These are phyloP conservation scores for Pangasius krempfi DNA, from an alignment of 2,797 vertebrate species.

Conservation along the genomic window DNA sequence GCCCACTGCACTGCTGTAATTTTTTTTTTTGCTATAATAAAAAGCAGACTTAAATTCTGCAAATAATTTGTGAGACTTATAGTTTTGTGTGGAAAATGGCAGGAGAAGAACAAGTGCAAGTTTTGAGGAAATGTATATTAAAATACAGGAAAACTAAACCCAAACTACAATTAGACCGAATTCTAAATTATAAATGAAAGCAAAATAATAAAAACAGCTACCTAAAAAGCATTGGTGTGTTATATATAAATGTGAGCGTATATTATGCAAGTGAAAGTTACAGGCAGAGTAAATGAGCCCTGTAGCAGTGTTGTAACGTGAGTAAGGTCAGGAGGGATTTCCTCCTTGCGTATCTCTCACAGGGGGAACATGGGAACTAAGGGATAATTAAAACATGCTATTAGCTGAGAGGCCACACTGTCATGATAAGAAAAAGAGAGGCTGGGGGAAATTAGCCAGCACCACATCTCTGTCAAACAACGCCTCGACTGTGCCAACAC, in stretches of 20 bases:
- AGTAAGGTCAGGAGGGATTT: conserved; percentile 57
- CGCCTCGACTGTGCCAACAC: conserved; percentile 51
- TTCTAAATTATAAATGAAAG: not conserved
- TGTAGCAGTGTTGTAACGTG: conserved; percentile 48
- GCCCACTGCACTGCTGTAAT: not conserved
- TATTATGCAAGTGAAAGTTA: conserved; percentile 29
- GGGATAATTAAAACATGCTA: conserved; percentile 64
- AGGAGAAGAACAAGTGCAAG: not conserved
- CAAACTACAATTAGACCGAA: not conserved
- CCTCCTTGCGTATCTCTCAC: conserved; percentile 57
- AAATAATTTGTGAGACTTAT: not conserved
- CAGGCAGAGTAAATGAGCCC: conserved; percentile 5
- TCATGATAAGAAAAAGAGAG: conserved; percentile 60
- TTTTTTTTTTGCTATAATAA: not conserved
- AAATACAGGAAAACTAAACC: not conserved
- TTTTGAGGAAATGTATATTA: not conserved
- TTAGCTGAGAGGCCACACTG: conserved; percentile 59
- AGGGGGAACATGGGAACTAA: conserved; percentile 57
- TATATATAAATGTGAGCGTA: not conserved
- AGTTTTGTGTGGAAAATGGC: not conserved
- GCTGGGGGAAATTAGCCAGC: conserved; percentile 59
- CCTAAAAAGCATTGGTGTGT: not conserved
- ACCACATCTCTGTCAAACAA: conserved; percentile 57
- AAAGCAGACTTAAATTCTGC: not conserved
- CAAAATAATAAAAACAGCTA: not conserved